Conservation (phyloP, 2,797 vertebrate species). For the Sorex maritimensis region DNA sequence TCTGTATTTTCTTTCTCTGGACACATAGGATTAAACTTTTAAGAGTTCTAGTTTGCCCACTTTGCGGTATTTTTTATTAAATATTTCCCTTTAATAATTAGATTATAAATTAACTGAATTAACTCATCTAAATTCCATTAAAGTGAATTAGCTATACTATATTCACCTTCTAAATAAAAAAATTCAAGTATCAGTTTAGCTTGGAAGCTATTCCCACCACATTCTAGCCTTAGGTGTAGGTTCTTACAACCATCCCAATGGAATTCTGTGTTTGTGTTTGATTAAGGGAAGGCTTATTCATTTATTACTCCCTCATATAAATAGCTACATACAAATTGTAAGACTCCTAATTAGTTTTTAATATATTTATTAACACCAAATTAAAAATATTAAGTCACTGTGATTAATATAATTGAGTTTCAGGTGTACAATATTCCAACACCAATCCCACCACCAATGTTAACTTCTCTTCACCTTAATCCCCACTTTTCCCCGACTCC, state of each 20-base stretch:
- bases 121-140: no score
- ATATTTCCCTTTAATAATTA: no score
- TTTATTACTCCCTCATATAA: neutral
- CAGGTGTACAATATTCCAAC: neutral
- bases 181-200: neutral
- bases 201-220: neutral
- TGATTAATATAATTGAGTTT: neutral
- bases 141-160: slow-evolving; percentile 7
- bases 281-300: neutral
- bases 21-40: neutral
- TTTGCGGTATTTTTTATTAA: neutral
- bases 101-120: no score
- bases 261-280: neutral
- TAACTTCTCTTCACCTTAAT: neutral
- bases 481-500: neutral
- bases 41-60: neutral
- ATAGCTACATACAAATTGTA: neutral
- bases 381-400: neutral
- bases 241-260: neutral
- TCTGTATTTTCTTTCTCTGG: neutral
- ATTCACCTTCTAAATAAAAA: neutral
- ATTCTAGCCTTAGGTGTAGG: neutral
- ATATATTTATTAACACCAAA: neutral
- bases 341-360: neutral
- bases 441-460: neutral